phyloP scores from a whole-genome alignment of 2,888 invertebrate genomes.

The Ypsolopha scabrella region DNA sequence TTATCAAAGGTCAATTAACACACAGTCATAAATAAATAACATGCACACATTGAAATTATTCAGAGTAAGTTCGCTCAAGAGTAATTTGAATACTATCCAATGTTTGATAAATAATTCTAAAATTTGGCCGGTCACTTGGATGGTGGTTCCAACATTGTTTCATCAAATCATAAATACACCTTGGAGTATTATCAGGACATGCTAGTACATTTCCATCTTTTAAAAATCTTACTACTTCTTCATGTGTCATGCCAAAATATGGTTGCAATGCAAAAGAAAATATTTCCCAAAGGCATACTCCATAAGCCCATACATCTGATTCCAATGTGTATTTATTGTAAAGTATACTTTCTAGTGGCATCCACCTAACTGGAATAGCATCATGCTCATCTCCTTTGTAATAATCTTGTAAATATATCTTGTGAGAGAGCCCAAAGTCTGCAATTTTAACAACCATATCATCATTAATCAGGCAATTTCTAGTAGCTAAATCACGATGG shows the following conservation, averaged over 20 bases:
- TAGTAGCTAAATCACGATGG: constrained; percentile 93
- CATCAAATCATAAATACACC: constrained; percentile 91
- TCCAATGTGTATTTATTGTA: constrained; percentile 97
- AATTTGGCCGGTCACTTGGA: constrained; percentile 87
- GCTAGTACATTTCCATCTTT: constrained; percentile 93
- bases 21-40: constrained; percentile 1
- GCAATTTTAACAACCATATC: constrained; percentile 97
- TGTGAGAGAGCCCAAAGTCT: constrained; percentile 96
- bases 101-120: constrained; percentile 83
- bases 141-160: constrained; percentile 93
- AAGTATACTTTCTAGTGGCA: constrained; percentile 96
- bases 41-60: constrained; percentile 22
- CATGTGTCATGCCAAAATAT: constrained; percentile 97
- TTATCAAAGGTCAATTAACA: background rate
- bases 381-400: constrained; percentile 96
- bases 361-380: constrained; percentile 97
- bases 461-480: constrained; percentile 95
- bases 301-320: constrained; percentile 98
- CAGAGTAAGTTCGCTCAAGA: constrained; percentile 56
- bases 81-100: constrained; percentile 76
- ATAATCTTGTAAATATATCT: constrained; percentile 94
- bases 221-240: constrained; percentile 94
- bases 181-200: constrained; percentile 91
- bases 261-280: constrained; percentile 97
- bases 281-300: constrained; percentile 96